Evolutionary conservation across 2,113 vertebrate species (phyloP), one percentile per base, ranked within the genome.

Genomic region (Sinocyclocheilus anshuiensis): DNA sequence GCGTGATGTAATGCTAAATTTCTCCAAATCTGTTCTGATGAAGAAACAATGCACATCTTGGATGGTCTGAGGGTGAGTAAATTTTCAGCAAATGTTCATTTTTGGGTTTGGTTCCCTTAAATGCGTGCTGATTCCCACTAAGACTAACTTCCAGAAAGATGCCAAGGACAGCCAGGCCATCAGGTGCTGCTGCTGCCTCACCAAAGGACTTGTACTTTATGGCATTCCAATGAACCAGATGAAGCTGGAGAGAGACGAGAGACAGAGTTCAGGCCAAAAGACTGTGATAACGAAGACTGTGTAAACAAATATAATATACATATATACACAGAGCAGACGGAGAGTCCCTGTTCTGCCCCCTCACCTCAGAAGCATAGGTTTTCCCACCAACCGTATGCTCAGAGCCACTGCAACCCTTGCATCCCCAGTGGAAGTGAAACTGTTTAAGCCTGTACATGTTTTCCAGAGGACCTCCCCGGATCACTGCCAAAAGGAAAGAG

Each of bases 371-470:
- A 22, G 95, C 95, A 77, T 96, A 99, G 29, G 95, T 93, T 59
- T 94, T 96, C 88, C 97, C 97, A 6, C 93, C 94, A 86, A 99
- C 91, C 0, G 96, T 98, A 87, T 99, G 98, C 91, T 99, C 98
- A 0, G 98, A 99, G 63, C 98, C 98, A 53, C 93, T 90, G 24
- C 93, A 94, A 42, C 92, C 95, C 72, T 96, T 98, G 86, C 93
- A 95, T 0, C 97, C 98, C 98, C 98, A 99, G 91, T 99, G 98
- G 89, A 99, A 99, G 86, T 99, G 98, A 89, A 99, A 97, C 92
- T 99, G 98, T 91, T 96, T 99, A 83, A 99, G 95, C 63, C 96
- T 94, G 88, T 98, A 98, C 3, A 96, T 95, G 84, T 94, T 95
- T 65, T 96, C 94, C 87, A 99, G 93, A 24, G 98, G 97, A 1